These are phyloP conservation scores for Gallirallus australis DNA, from an alignment of 2,797 vertebrate species.

Conservation along the genomic window DNA sequence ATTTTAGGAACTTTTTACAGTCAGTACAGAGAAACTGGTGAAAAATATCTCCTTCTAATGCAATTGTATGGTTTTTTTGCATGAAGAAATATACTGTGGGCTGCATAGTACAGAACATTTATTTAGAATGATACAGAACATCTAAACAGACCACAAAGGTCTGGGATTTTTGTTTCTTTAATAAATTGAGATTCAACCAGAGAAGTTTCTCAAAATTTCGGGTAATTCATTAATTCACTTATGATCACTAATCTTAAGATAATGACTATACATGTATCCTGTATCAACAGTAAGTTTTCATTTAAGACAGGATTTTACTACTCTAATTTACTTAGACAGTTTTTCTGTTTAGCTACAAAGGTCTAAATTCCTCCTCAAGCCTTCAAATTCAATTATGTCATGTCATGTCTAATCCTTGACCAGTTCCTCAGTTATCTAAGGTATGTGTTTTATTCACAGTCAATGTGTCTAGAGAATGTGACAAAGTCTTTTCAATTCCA, in stretches of 20 bases:
- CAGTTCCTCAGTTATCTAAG: conserved; percentile 1
- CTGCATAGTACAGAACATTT: background rate
- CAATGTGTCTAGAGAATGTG: background rate
- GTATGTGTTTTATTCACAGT: conserved; percentile 13
- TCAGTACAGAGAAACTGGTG: background rate
- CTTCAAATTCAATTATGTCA: conserved; percentile 17
- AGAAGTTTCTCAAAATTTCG: background rate
- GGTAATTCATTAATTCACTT: background rate
- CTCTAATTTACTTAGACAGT: background rate
- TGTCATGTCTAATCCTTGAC: conserved; percentile 26
- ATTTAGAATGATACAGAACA: background rate
- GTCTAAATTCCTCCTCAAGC: background rate
- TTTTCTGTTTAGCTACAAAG: background rate
- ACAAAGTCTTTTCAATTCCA: background rate
- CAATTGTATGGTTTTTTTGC: background rate
- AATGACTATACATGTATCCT: background rate
- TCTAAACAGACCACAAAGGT: background rate
- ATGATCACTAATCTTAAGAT: background rate
- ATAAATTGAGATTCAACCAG: background rate
- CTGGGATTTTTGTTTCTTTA: background rate
- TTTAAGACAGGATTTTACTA: background rate
- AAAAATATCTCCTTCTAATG: background rate
- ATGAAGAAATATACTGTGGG: background rate
- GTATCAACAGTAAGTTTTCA: background rate
- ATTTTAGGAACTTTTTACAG: background rate